phyloP scores from a whole-genome alignment of 2,797 vertebrate genomes.

The Myotis findleyi region DNA sequence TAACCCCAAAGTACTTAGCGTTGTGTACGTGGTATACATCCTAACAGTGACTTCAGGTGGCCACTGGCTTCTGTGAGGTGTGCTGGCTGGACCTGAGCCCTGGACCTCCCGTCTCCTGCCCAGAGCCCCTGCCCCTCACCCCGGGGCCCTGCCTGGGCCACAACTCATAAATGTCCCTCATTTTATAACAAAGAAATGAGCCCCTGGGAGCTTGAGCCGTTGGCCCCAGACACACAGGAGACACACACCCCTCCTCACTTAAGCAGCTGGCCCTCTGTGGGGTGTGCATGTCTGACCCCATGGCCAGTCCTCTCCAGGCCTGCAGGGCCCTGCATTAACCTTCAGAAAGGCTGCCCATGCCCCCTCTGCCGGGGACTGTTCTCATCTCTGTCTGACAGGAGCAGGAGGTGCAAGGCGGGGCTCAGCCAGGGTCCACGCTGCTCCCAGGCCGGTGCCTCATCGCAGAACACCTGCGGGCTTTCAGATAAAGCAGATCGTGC shows the following conservation, averaged over 20 bases:
- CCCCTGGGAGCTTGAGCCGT: neutral
- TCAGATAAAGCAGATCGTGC: neutral
- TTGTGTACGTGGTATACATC: accelerated
- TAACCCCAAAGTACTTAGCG: neutral
- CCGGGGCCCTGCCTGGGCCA: neutral
- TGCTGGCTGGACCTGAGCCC: neutral
- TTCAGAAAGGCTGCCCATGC: neutral
- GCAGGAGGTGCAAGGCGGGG: neutral
- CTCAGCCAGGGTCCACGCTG: neutral
- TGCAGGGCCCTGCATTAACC: accelerated
- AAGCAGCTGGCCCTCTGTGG: neutral
- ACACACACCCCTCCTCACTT: too few species aligned
- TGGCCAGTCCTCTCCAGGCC: neutral
- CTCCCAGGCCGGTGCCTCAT: neutral
- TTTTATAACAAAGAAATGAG: neutral
- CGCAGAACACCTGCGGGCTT: neutral
- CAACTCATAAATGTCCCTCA: too few species aligned
- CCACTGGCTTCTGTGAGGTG: neutral
- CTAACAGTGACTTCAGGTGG: too few species aligned
- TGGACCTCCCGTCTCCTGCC: neutral
- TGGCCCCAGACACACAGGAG: neutral
- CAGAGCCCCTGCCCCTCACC: too few species aligned
- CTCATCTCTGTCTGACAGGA: neutral
- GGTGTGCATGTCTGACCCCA: too few species aligned
- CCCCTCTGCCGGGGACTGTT: neutral